Evolutionary conservation across 2,113 vertebrate species (phyloP).

Genomic region (Pelvicachromis taeniatus): DNA sequence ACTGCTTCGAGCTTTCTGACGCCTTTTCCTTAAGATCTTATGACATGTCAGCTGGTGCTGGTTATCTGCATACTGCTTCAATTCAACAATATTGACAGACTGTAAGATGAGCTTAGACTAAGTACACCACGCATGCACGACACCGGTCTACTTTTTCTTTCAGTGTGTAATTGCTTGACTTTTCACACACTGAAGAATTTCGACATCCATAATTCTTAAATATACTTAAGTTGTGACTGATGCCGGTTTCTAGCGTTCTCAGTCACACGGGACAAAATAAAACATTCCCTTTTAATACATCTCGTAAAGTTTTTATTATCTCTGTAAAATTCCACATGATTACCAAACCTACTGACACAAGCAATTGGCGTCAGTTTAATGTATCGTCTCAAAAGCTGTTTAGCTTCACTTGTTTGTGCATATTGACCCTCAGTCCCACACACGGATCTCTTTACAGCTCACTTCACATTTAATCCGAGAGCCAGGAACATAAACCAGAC

Average conservation of each 20-base stretch:
- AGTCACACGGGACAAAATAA: not conserved
- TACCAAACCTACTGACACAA: not conserved
- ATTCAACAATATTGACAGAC: not conserved
- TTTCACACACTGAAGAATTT: not conserved
- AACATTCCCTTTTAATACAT: not conserved
- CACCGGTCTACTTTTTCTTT: not conserved
- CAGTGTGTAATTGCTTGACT: not conserved
- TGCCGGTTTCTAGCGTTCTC: not conserved
- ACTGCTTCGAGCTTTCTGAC: not conserved
- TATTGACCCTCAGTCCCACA: constrained; percentile 27
- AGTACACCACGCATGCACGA: not conserved
- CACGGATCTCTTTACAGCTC: constrained; percentile 57
- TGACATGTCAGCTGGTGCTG: not conserved
- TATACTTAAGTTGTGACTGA: not conserved
- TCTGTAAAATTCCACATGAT: not conserved
- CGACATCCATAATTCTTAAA: not conserved
- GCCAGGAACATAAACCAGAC: constrained; percentile 68
- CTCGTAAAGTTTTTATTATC: not conserved
- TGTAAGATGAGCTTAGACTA: not conserved
- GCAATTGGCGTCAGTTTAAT: not conserved
- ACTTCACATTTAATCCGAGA: constrained; percentile 72
- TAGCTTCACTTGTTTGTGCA: not conserved
- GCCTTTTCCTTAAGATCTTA: not conserved
- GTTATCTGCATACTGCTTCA: not conserved
- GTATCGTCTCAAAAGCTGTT: not conserved